Conservation (phyloP, 2,888 invertebrate species). For the Epistrophe grossulariae region DNA sequence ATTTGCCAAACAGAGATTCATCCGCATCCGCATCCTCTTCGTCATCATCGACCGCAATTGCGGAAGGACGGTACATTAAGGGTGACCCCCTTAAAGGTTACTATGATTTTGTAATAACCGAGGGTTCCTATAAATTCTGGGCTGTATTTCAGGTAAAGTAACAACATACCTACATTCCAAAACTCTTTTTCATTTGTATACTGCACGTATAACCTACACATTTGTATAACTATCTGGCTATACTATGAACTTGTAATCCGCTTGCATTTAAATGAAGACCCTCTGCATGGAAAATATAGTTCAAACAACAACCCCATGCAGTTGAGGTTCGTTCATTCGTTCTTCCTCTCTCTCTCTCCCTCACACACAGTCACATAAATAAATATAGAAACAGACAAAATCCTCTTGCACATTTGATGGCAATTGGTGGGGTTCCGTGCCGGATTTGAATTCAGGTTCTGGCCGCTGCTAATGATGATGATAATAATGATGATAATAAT, state of each 20-base stretch:
- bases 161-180: background rate
- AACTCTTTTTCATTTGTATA: background rate
- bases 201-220: too few species aligned
- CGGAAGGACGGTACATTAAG: conserved; percentile 83
- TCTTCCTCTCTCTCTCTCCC: too few species aligned
- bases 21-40: conserved; percentile 28
- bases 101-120: conserved; percentile 94
- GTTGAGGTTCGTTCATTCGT: conserved; percentile 18
- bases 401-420: conserved; percentile 50
- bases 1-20: conserved; percentile 12
- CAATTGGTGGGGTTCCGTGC: conserved; percentile 4
- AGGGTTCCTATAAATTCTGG: conserved; percentile 95
- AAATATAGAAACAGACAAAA: conserved; percentile 28
- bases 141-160: conserved; percentile 90
- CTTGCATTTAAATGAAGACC: conserved; percentile 68
- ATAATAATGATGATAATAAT: too few species aligned
- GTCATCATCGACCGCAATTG: conserved; percentile 77
- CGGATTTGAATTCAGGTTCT: background rate
- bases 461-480: background rate
- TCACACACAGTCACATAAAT: background rate
- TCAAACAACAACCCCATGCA: conserved; percentile 34
- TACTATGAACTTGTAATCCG: conserved; percentile 63
- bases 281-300: conserved; percentile 23
- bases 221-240: background rate
- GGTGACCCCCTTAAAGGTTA: conserved; percentile 91